phyloP scores from a whole-genome alignment of 30 jellyfish, hydroid and myxozoan species.

The Sanderia malayensis region DNA sequence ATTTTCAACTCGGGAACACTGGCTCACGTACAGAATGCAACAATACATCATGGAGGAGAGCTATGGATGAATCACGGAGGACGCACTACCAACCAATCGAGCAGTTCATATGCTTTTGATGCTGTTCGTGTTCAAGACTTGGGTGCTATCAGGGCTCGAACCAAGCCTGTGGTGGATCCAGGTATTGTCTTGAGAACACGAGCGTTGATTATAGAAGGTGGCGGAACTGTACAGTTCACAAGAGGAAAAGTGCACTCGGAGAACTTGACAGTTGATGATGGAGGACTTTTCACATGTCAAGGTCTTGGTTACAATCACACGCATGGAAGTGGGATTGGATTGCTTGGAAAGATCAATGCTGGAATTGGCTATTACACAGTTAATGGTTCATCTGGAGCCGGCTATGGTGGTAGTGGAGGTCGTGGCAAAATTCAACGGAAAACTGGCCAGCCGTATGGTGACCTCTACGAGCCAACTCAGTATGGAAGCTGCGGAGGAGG shows the following conservation, averaged over 20 bases:
- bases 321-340: constrained; percentile 27
- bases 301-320: constrained; percentile 62
- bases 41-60: constrained; percentile 68
- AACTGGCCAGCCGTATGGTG: constrained; percentile 64
- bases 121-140: constrained; percentile 45
- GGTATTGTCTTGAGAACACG: constrained; percentile 37
- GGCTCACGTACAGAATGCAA: constrained; percentile 46
- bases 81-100: constrained; percentile 28
- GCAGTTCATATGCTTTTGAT: constrained; percentile 49
- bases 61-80: constrained; percentile 72
- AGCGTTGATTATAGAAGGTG: constrained; percentile 51
- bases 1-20: constrained; percentile 57
- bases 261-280: constrained; percentile 62
- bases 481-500: constrained; percentile 77
- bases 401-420: constrained; percentile 67
- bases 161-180: constrained; percentile 31
- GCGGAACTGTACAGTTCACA: constrained; percentile 53
- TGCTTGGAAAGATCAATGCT: constrained; percentile 31
- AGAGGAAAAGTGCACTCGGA: constrained; percentile 28
- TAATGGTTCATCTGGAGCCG: constrained; percentile 59
- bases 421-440: constrained; percentile 26
- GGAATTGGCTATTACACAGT: constrained; percentile 33
- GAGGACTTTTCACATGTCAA: constrained; percentile 45
- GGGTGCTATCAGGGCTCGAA: constrained; percentile 53
- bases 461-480: constrained; percentile 47